These are phyloP conservation scores for Palythoa grandis DNA, from an alignment of 92 coral and sea anemone species.

Conservation along the genomic window DNA sequence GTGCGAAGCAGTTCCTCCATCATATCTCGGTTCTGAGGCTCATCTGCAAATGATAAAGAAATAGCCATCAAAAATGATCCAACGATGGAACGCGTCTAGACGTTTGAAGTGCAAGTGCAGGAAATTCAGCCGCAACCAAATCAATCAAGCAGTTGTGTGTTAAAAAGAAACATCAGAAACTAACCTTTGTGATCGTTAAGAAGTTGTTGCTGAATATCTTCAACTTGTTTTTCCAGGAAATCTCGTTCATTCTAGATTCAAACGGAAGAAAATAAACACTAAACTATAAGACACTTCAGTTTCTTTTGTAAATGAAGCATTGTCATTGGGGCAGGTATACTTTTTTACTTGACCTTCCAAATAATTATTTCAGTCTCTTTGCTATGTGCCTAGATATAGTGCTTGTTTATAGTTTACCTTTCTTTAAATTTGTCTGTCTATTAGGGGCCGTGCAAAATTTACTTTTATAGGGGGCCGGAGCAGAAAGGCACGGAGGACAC, in stretches of 20 bases:
- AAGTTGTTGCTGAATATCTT: constrained; percentile 19
- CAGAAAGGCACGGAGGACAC: no score
- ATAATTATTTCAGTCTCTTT: no score
- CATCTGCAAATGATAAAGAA: not conserved
- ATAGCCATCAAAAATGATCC: not conserved
- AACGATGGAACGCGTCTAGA: not conserved
- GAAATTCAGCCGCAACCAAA: not conserved
- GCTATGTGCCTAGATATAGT: no score
- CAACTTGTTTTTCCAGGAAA: constrained; percentile 14
- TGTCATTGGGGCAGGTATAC: no score
- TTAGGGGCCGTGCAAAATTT: no score
- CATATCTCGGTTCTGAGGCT: constrained; percentile 2
- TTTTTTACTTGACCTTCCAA: no score
- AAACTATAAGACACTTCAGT: no score
- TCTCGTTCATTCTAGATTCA: constrained; percentile 5
- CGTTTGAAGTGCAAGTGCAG: not conserved
- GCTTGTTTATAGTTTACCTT: no score
- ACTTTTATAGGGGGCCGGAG: no score
- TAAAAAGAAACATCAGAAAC: not conserved
- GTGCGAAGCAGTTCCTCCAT: constrained; percentile 49
- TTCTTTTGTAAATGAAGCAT: no score
- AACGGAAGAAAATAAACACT: not conserved
- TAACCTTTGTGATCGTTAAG: constrained; percentile 15
- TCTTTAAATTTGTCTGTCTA: no score
- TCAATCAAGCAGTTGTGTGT: not conserved